Base-by-base conservation (phyloP, 1,140 invertebrate genomes). In the Drosophila dunni region DNA sequence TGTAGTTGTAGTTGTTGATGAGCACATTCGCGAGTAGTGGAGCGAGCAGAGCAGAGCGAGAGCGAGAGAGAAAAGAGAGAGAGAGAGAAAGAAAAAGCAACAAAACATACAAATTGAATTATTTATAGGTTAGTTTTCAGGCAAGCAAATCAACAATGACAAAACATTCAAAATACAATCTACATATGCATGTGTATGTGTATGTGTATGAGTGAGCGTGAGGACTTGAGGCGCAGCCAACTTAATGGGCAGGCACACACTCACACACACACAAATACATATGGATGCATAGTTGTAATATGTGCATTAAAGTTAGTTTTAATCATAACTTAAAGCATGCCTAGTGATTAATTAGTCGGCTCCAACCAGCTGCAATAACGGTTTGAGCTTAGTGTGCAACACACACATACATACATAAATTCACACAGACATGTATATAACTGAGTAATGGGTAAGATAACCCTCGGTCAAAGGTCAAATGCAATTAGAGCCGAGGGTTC, bases 91-190 rank as follows among this genome's bases (percentile, higher is more conserved):
- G 29, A 46, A n/a, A 78, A 85, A 77, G 79, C 83, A 86, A 79
- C 83, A 86, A 75, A 85, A 86, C 82, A 83, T 70, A 88, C 83
- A 88, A 88, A 54, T 63, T 88, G 65, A 77, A 77, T 85, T 85
- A 85, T 69, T 81, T 51, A 7, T 71, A 46, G 76, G 72, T 86
- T 86, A 86, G 83, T 86, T 13, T 65, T 66, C 20, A 34, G 53
- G 68, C 67, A 75, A 45, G 64, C 81, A 71, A 48, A 61, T 57
- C 29, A 69, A 65, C 17, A 66, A 53, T 67, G 71, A 60, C 56
- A 64, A 58, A 44, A 10, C 54, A 53, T 36, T 24, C 50, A 48
- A 62, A 62, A 69, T 62, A 38, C 40, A 10, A 61, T 60, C 54
- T 17, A 65, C 24, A 42, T 57, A 34, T 20, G 8, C 34, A 50